phyloP scores from a whole-genome alignment of 2,797 vertebrate genomes.

The Cynodonichthys magdalenae region DNA sequence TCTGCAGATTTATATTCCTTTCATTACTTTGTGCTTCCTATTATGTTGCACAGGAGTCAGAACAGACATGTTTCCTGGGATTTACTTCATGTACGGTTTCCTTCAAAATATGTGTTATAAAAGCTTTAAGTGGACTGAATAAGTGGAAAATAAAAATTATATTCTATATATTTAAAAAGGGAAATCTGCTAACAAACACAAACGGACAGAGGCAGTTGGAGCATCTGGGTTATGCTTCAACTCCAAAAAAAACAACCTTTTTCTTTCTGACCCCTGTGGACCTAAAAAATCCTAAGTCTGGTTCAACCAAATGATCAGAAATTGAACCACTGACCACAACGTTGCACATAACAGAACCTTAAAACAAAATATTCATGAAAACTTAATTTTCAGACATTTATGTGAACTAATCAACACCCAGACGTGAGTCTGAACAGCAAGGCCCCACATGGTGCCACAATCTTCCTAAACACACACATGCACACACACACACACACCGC shows the following conservation, averaged over 20 bases:
- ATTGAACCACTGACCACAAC: constrained; percentile 11
- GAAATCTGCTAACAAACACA: no score
- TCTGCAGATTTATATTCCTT: constrained; percentile 1
- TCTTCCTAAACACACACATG: constrained; percentile 13
- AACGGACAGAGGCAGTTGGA: neutral
- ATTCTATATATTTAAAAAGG: no score
- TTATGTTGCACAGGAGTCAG: neutral
- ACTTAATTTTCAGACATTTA: constrained; percentile 1
- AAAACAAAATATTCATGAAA: constrained; percentile 12
- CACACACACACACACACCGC: constrained; percentile 18
- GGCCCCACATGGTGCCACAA: neutral
- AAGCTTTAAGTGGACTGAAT: no score
- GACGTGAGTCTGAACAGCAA: neutral
- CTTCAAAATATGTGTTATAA: no score
- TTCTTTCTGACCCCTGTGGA: neutral
- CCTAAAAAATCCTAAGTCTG: neutral
- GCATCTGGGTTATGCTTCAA: neutral
- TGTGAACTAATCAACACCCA: constrained; percentile 35
- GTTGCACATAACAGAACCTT: neutral
- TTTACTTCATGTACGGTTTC: no score
- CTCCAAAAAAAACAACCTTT: neutral
- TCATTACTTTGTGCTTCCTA: constrained; percentile 10
- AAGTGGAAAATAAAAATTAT: no score
- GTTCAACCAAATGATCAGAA: constrained; percentile 28
- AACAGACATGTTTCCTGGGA: neutral